Conservation (phyloP, 2,113 vertebrate species). For the Mystacornis crossleyi region DNA sequence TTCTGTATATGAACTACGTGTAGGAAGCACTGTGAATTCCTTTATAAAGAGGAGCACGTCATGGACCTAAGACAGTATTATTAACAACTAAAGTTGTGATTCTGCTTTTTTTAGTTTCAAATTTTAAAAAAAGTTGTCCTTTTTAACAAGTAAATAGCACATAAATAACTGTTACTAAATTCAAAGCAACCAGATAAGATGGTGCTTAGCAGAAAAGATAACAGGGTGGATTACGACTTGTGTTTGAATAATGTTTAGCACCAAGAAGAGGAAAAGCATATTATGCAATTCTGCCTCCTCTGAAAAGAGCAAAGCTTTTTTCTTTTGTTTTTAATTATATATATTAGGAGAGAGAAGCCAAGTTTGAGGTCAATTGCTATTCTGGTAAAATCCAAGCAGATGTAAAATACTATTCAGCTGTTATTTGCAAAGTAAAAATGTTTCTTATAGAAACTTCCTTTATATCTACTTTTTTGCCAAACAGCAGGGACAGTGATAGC, state of each 20-base stretch:
- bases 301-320: background rate
- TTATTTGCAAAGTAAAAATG: slow-evolving; percentile 17
- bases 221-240: background rate
- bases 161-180: background rate
- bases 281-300: background rate
- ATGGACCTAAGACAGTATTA: background rate
- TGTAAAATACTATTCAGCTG: background rate
- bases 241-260: background rate
- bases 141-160: background rate
- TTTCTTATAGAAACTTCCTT: slow-evolving; percentile 9
- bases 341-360: background rate
- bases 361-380: background rate
- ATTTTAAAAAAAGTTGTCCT: background rate
- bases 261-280: background rate
- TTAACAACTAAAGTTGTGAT: background rate
- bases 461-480: background rate
- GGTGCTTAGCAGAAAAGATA: background rate
- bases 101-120: background rate
- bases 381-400: background rate
- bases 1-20: background rate
- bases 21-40: background rate
- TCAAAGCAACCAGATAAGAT: background rate
- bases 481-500: background rate
- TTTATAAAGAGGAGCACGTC: background rate
- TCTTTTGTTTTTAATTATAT: background rate